Conservation (phyloP, 2,888 invertebrate genomes). For the Heteromurus nitidus region DNA sequence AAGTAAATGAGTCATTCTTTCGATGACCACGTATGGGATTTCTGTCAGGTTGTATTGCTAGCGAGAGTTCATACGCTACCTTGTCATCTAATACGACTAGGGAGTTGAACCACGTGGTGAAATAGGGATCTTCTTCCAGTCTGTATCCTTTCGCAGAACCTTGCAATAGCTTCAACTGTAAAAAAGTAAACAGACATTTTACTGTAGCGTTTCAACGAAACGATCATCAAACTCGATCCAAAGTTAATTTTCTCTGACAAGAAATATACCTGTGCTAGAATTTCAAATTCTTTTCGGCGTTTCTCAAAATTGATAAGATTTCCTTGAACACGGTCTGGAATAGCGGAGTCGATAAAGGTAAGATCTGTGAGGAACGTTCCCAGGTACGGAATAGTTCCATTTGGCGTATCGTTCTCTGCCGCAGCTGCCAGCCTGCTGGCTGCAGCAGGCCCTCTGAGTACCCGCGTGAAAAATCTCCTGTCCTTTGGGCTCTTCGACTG, state of each 20-base stretch:
- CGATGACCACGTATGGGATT: slow-evolving; percentile 80
- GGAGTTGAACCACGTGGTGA: slow-evolving; percentile 97
- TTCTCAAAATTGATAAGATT: slow-evolving; percentile 98
- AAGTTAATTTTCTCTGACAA: too few relatives aligned
- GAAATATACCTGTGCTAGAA: slow-evolving; percentile 90
- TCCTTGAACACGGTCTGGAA: slow-evolving; percentile 85
- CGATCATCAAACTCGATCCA: too few relatives aligned
- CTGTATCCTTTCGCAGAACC: slow-evolving; percentile 96
- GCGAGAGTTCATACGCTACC: slow-evolving; percentile 83
- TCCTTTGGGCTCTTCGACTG: slow-evolving; percentile 73
- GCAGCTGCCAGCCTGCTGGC: slow-evolving; percentile 64
- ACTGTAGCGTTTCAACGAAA: too few relatives aligned
- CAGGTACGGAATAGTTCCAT: slow-evolving; percentile 97
- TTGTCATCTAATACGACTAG: slow-evolving; percentile 93
- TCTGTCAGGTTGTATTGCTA: slow-evolving; percentile 72
- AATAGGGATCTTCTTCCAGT: slow-evolving; percentile 88
- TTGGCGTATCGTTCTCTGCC: slow-evolving; percentile 73
- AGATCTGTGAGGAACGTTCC: slow-evolving; percentile 98
- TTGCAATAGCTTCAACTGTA: slow-evolving; percentile 93
- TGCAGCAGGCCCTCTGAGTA: slow-evolving; percentile 70
- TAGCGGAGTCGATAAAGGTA: slow-evolving; percentile 98
- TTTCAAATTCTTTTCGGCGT: slow-evolving; percentile 97
- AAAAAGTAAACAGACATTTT: slow-evolving; percentile 11
- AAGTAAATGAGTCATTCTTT: slow-evolving; percentile 93
- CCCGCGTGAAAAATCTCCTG: slow-evolving; percentile 69